A percentile compares a stretch with the other conserved stretches of the same genome.
Evolutionary conservation across 2,888 invertebrate species (phyloP).

Genomic region (Agrotis puta): DNA sequence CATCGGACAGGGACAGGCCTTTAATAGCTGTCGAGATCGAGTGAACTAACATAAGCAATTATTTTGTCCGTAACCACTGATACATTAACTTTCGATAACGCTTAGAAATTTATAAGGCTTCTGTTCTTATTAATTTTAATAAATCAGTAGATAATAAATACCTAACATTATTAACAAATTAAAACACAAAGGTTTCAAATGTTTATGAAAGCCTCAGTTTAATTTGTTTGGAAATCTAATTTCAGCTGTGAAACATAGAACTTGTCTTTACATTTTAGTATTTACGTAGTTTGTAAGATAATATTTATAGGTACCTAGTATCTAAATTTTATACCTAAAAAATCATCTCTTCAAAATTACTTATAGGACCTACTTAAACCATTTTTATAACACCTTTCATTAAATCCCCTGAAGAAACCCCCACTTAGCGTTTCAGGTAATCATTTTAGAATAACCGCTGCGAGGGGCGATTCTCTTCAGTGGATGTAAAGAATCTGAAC

Average conservation of each 20-base stretch:
- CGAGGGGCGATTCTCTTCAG: slow-evolving; percentile 25
- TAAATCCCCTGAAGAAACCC: slow-evolving; percentile 2
- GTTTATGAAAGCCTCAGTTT: neutral
- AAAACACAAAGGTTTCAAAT: no score
- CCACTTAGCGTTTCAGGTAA: slow-evolving; percentile 40
- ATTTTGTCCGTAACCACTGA: neutral
- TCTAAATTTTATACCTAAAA: neutral
- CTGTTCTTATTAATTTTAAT: neutral
- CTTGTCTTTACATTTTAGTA: neutral
- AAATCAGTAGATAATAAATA: neutral
- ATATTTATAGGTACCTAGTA: neutral
- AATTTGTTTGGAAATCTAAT: neutral
- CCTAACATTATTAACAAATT: no score
- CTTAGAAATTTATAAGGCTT: neutral
- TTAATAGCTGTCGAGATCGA: no score
- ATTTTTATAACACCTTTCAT: slow-evolving; percentile 20
- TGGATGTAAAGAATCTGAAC: slow-evolving; percentile 39
- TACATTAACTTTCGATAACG: neutral
- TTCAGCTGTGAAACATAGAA: neutral
- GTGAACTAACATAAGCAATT: no score
- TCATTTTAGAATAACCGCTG: slow-evolving; percentile 40
- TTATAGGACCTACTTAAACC: neutral
- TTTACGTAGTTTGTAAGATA: neutral
- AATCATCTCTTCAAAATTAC: neutral
- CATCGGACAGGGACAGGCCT: neutral